Conservation (phyloP, 2,888 invertebrate genomes). For the Zelleria hepariella region DNA sequence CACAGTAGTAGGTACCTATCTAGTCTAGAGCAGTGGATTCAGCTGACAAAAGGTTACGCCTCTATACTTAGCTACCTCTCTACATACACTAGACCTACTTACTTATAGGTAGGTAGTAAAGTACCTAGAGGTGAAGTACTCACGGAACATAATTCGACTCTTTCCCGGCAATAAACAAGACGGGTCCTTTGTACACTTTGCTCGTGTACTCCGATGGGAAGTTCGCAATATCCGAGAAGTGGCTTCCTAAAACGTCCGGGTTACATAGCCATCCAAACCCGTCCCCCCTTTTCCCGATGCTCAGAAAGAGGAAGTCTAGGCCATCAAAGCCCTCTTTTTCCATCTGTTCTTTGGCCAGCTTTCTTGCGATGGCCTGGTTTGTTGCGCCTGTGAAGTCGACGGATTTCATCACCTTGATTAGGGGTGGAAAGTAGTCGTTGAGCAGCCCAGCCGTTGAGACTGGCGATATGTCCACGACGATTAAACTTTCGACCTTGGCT, state of each 20-base stretch:
- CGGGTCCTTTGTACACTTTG: slow-evolving; percentile 32
- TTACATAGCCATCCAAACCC: slow-evolving; percentile 43
- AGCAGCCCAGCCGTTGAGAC: slow-evolving; percentile 62
- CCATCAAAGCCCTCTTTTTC: slow-evolving; percentile 24
- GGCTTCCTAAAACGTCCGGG: slow-evolving; percentile 24
- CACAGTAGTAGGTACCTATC: too few species aligned
- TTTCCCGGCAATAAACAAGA: slow-evolving; percentile 44
- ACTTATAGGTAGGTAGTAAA: too few species aligned
- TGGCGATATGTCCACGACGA: slow-evolving; percentile 81
- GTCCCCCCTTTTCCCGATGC: slow-evolving; percentile 24
- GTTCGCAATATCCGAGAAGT: slow-evolving; percentile 28
- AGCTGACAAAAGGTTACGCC: too few species aligned
- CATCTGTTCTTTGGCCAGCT: slow-evolving; percentile 34
- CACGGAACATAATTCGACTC: slow-evolving; percentile 44
- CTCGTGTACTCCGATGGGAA: slow-evolving; percentile 34
- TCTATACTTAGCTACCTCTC: too few species aligned
- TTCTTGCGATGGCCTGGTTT: slow-evolving; percentile 73
- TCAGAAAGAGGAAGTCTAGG: slow-evolving; percentile 38
- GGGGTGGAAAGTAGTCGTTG: slow-evolving; percentile 66
- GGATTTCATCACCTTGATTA: slow-evolving; percentile 67
- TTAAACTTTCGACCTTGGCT: slow-evolving; percentile 67
- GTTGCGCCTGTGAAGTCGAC: slow-evolving; percentile 66
- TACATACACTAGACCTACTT: too few species aligned
- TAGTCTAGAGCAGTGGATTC: too few species aligned
- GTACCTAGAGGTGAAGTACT: slow-evolving; percentile 20